Conservation (phyloP, 2,888 invertebrate genomes). For the Drosophila borborema region DNA sequence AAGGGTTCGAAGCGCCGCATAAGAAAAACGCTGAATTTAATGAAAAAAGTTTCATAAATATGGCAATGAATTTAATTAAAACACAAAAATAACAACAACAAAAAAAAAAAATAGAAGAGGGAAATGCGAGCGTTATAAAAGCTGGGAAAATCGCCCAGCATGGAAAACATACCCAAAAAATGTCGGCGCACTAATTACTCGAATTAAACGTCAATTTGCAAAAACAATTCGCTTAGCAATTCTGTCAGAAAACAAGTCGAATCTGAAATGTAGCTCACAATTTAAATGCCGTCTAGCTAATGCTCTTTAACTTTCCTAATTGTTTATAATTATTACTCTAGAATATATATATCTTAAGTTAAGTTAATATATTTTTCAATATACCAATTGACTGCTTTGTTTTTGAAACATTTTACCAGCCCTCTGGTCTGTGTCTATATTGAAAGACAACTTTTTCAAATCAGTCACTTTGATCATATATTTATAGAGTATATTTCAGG, state of each 20-base stretch:
- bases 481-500: background rate
- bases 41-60: constrained; percentile 81
- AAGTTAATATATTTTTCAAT: no score
- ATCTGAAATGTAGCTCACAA: background rate
- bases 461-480: no score
- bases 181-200: constrained; percentile 79
- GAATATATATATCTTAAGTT: no score
- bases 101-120: constrained; percentile 19
- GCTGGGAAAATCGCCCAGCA: constrained; percentile 41
- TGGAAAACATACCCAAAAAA: constrained; percentile 65
- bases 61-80: constrained; percentile 81
- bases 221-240: constrained; percentile 73
- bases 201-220: constrained; percentile 80
- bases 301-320: constrained; percentile 15
- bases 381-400: no score
- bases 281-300: background rate
- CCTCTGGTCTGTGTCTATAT: no score
- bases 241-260: constrained; percentile 33
- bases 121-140: constrained; percentile 17
- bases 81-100: constrained; percentile 32
- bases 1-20: constrained; percentile 55
- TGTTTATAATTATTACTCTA: background rate
- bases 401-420: no score
- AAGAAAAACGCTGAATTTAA: constrained; percentile 73
- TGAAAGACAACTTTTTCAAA: no score